Percentiles rank a stretch among this genome's conserved stretches.
Evolutionary conservation across 2,113 vertebrate genomes (phyloP).

Genomic region (Xiphophorus hellerii): DNA sequence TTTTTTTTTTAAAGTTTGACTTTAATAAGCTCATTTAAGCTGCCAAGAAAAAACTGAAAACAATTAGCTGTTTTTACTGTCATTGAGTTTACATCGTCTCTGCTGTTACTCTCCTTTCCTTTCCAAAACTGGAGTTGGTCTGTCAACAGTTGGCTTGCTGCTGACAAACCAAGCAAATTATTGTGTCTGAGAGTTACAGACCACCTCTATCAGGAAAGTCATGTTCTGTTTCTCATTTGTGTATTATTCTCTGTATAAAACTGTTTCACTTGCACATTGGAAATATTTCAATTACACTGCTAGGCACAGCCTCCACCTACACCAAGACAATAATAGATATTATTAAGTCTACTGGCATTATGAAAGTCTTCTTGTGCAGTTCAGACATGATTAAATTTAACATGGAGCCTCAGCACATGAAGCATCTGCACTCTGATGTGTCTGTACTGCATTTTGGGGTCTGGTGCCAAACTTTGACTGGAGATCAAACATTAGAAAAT

Average conservation of each 20-base stretch:
- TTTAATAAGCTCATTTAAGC: neutral
- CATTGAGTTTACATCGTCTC: neutral
- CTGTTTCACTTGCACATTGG: neutral
- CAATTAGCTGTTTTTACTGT: neutral
- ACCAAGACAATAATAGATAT: neutral
- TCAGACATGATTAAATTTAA: neutral
- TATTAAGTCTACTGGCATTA: neutral
- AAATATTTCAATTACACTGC: neutral
- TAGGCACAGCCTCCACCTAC: neutral
- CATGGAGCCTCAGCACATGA: neutral
- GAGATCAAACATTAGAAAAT: too few species aligned
- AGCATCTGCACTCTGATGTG: neutral
- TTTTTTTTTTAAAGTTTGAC: too few species aligned
- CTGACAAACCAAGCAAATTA: neutral
- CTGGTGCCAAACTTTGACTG: neutral
- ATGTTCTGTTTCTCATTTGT: neutral
- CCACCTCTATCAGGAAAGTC: neutral
- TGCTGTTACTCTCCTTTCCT: neutral
- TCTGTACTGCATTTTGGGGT: neutral
- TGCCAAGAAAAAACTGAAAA: neutral
- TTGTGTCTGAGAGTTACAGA: neutral
- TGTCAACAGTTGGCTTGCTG: neutral
- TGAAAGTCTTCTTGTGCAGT: neutral
- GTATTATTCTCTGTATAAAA: too few species aligned
- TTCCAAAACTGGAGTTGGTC: neutral